These are phyloP conservation scores for Eilema caniola DNA, from an alignment of 2,888 invertebrate species.

Conservation along the genomic window DNA sequence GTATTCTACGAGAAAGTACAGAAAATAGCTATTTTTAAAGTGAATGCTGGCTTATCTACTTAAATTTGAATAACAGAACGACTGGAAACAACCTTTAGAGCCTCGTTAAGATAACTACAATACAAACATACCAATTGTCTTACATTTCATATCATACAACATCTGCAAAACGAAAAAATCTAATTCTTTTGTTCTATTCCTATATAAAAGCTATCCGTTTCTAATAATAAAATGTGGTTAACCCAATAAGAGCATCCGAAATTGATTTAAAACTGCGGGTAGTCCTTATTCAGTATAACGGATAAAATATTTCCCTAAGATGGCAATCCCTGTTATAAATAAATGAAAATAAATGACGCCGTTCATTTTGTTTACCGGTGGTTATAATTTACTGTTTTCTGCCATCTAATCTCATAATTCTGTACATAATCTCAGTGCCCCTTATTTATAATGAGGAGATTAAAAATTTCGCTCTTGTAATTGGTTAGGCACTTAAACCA, in stretches of 20 bases:
- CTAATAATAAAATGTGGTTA: background rate
- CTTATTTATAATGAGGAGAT: slow-evolving; percentile 76
- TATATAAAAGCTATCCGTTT: background rate
- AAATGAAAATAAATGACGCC: slow-evolving; percentile 39
- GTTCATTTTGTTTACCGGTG: slow-evolving; percentile 45
- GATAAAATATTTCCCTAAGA: slow-evolving; percentile 2
- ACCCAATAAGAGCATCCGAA: slow-evolving; percentile 3
- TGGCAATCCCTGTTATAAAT: slow-evolving; percentile 19
- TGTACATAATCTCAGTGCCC: slow-evolving; percentile 69
- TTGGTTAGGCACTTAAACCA: slow-evolving; percentile 69
- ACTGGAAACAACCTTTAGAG: no score
- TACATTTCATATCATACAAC: no score
- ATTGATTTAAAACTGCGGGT: background rate
- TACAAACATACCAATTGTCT: no score
- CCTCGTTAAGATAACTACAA: no score
- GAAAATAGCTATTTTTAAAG: background rate
- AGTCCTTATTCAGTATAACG: background rate
- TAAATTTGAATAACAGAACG: background rate
- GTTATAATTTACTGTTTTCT: slow-evolving; percentile 51
- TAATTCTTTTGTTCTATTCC: background rate
- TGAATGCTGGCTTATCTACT: background rate
- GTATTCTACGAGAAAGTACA: background rate
- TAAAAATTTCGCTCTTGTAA: slow-evolving; percentile 74
- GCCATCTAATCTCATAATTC: slow-evolving; percentile 66
- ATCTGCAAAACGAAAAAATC: background rate